Evolutionary conservation across 2,888 invertebrate species (phyloP).

Genomic region (Diachrysia chrysitis): DNA sequence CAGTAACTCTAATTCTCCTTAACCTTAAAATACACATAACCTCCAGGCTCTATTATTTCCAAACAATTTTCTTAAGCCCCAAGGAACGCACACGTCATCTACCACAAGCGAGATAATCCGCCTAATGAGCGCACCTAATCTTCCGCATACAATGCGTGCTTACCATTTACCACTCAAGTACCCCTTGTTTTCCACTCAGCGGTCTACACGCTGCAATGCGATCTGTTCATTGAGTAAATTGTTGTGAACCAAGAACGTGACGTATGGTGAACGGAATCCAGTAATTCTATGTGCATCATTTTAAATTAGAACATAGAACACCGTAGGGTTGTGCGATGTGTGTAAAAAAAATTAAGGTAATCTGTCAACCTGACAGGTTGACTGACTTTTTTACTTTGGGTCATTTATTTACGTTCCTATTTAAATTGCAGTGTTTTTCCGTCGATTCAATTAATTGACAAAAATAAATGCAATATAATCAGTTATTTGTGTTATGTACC

Average conservation of each 20-base stretch:
- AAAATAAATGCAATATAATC: too few relatives aligned
- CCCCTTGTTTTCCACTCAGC: slow-evolving; percentile 13
- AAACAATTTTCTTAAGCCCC: neutral
- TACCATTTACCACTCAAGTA: slow-evolving; percentile 31
- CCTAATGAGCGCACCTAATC: slow-evolving; percentile 29
- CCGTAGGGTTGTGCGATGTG: too few relatives aligned
- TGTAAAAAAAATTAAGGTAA: too few relatives aligned
- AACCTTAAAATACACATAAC: neutral
- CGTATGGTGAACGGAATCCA: neutral
- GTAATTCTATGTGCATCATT: neutral
- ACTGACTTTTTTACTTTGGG: too few relatives aligned
- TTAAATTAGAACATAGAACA: too few relatives aligned
- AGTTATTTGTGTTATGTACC: too few relatives aligned
- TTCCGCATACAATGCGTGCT: slow-evolving; percentile 25
- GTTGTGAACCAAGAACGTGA: neutral
- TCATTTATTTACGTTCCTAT: too few relatives aligned
- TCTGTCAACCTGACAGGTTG: too few relatives aligned
- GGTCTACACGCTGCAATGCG: slow-evolving; percentile 8
- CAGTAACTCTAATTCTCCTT: too few relatives aligned
- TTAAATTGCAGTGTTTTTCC: neutral
- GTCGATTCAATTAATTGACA: neutral
- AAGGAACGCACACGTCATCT: neutral
- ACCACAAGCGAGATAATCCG: slow-evolving; percentile 13
- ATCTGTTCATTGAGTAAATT: slow-evolving; percentile 19
- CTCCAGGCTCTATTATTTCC: neutral